Evolutionary conservation across 2,888 invertebrate species (phyloP).

Genomic region (Anodontia alba): DNA sequence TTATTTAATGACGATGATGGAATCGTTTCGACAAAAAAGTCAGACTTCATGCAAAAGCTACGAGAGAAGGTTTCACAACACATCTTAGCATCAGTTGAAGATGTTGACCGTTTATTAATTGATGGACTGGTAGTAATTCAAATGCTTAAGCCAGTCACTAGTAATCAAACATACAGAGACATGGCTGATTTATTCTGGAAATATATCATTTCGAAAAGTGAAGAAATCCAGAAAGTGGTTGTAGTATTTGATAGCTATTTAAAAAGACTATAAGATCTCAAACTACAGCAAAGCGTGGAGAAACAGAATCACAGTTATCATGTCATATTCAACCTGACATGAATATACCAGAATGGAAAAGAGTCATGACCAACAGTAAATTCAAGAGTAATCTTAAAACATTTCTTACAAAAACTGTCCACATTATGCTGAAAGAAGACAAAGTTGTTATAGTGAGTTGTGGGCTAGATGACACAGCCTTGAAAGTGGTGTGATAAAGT

Average conservation of each 20-base stretch:
- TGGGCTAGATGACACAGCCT: background rate
- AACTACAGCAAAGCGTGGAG: background rate
- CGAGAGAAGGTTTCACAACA: background rate
- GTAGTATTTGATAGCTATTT: background rate
- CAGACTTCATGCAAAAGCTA: conserved; percentile 11
- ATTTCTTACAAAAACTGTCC: background rate
- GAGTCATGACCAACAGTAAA: background rate
- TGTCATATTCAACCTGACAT: conserved; percentile 5
- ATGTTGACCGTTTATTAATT: background rate
- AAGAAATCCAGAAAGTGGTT: background rate
- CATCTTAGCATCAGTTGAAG: background rate
- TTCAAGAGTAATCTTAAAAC: background rate
- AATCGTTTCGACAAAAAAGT: background rate
- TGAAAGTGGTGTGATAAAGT: background rate
- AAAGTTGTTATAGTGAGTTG: background rate
- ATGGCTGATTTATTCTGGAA: background rate
- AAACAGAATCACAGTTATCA: background rate
- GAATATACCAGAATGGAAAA: conserved; percentile 16
- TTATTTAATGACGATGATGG: conserved; percentile 4
- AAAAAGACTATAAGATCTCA: background rate
- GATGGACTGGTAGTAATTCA: conserved; percentile 7
- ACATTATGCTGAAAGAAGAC: background rate
- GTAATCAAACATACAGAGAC: conserved; percentile 5
- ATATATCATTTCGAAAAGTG: background rate
- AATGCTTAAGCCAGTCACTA: background rate